Conservation (phyloP, 92 coral and sea anemone species). For the Paramuricea clavata region DNA sequence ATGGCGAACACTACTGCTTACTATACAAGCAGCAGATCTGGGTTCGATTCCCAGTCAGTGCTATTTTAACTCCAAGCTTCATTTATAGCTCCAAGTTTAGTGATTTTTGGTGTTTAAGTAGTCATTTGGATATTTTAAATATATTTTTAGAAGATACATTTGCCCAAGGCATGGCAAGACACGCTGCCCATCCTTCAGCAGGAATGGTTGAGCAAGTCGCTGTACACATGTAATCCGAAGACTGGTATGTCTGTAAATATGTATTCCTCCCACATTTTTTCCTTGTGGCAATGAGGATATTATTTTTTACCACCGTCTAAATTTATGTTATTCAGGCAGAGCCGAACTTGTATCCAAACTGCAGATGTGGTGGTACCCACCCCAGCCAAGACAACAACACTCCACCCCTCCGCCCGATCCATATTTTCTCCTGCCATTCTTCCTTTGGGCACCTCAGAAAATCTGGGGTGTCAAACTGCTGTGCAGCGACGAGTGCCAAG, state of each 20-base stretch:
- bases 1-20: background rate
- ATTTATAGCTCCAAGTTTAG: background rate
- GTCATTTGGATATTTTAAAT: background rate
- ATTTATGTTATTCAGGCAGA: background rate
- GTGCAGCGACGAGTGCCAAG: constrained; percentile 26
- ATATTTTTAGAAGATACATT: constrained; percentile 12
- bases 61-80: background rate
- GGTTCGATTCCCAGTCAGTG: constrained; percentile 21
- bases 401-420: constrained; percentile 27
- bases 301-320: background rate
- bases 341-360: background rate
- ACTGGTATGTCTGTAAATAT: background rate
- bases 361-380: constrained; percentile 39
- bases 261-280: background rate
- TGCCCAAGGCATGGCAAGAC: constrained; percentile 31
- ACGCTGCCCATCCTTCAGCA: background rate
- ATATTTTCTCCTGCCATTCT: constrained; percentile 37
- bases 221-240: background rate
- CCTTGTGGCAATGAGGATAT: background rate
- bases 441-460: constrained; percentile 45
- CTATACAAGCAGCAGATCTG: background rate
- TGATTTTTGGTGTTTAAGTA: background rate
- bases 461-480: constrained; percentile 23
- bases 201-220: background rate
- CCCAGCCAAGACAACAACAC: constrained; percentile 4